These are phyloP conservation scores for Gnatocerus cornutus DNA, from an alignment of 2,888 invertebrate genomes.

Conservation along the genomic window DNA sequence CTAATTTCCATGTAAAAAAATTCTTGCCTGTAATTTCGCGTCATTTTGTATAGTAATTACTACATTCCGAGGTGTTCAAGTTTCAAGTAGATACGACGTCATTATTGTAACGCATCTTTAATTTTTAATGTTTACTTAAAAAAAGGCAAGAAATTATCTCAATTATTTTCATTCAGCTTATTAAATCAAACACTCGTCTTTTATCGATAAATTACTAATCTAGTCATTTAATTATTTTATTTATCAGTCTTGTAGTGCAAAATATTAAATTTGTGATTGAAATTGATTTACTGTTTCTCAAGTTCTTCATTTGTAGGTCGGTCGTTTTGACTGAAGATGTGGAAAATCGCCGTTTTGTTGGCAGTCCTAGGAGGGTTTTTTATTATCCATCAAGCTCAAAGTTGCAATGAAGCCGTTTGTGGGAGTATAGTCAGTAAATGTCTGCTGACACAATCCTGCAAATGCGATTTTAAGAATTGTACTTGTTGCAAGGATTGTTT, in stretches of 20 bases:
- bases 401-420: slow-evolving; percentile 95
- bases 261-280: too few species aligned
- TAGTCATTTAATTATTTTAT: too few species aligned
- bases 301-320: slow-evolving; percentile 3
- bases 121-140: too few species aligned
- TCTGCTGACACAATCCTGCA: slow-evolving; percentile 95
- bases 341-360: neutral
- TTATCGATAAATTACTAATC: too few species aligned
- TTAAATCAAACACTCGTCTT: too few species aligned
- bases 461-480: slow-evolving; percentile 94
- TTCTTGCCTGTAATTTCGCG: neutral
- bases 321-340: too few species aligned
- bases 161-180: too few species aligned
- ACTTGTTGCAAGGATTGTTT: slow-evolving; percentile 97
- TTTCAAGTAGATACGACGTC: neutral
- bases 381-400: slow-evolving; percentile 54
- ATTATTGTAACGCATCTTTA: neutral
- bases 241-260: too few species aligned
- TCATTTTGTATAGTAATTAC: slow-evolving; percentile 44
- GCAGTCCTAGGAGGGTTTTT: slow-evolving; percentile 26
- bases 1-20: too few species aligned
- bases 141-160: too few species aligned
- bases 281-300: too few species aligned
- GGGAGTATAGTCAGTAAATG: slow-evolving; percentile 97
- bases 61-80: slow-evolving; percentile 35